Base-by-base conservation (phyloP, 2,113 vertebrate species). In the Craseonycteris thonglongyai region DNA sequence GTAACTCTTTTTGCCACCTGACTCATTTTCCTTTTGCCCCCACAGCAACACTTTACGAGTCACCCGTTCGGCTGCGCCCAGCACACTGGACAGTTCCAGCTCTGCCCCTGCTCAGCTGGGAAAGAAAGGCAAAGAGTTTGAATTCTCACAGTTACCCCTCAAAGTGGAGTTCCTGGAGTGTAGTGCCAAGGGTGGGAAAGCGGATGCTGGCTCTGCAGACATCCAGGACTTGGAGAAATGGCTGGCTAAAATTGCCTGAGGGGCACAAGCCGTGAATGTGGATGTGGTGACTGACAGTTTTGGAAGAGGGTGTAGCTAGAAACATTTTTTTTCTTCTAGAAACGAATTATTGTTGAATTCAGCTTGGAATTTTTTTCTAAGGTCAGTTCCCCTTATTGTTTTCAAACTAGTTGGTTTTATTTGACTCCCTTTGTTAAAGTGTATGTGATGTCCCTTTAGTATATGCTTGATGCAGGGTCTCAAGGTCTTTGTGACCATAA, bases 91-190 rank as follows among this genome's bases (percentile, higher is more conserved):
- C 45, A 98, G 98, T 56, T 98, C 98, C 12, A 97, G 96, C 19
- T 96, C 98, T 0, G 98, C 97, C 14, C 97, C 96, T 3, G 86
- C 96, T 89, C 98, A 99, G 72, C 98, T 99, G 93, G 99, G 99
- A 6, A 99, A 98, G 98, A 99, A 99, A 97, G 99, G 99, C 94
- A 99, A 99, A 95, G 99, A 99, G 68, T 99, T 99, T 4, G 99
- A 99, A 71, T 99, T 99, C 97, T 99, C 99, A 84, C 99, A 99
- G 97, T 95, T 99, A 91, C 98, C 99, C 22, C 96, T 99, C 98
- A 99, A 98, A 95, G 99, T 99, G 97, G 99, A 99, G 97, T 99
- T 99, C 4, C 85, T 99, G 80, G 99, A 99, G 98, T 99, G 99
- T 96, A 99, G 99, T 3, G 99, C 99, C 88, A 98, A 98, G 15